A percentile compares a stretch with the other conserved stretches of the same genome.
Conservation (phyloP, 1,140 invertebrate species). For the Ruditapes philippinarum region DNA sequence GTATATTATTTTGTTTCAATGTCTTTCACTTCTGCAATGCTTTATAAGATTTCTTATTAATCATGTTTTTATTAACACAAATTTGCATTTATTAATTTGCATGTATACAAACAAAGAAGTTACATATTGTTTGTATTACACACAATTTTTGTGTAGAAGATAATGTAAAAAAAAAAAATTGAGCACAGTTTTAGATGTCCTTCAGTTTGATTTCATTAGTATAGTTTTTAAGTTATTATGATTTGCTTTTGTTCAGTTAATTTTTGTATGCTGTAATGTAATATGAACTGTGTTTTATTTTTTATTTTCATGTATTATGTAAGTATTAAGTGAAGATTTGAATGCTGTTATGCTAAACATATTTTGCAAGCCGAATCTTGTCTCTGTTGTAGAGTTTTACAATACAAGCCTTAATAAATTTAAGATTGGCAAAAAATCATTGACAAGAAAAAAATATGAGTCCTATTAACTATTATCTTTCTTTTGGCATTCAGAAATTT, state of each 20-base stretch:
- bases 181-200: not conserved
- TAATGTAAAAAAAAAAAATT: no score
- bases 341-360: conserved; percentile 18
- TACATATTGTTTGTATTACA: not conserved
- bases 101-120: not conserved
- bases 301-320: conserved; percentile 66
- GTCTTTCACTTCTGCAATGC: conserved; percentile 17
- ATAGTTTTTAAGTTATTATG: not conserved
- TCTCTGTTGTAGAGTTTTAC: no score
- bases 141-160: not conserved
- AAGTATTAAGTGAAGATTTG: conserved; percentile 57
- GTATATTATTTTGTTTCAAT: not conserved
- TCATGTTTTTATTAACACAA: conserved; percentile 7
- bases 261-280: not conserved
- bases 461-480: no score
- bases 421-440: no score
- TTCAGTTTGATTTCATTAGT: not conserved
- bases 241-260: not conserved
- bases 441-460: no score
- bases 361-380: conserved; percentile 2
- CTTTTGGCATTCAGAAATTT: no score
- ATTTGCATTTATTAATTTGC: not conserved
- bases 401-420: no score
- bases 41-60: conserved; percentile 8
- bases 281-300: conserved; percentile 23